Percentiles rank a stretch among this genome's conserved stretches.
Conservation (phyloP, 2,888 invertebrate species). For the Zaprionus lineosus region DNA sequence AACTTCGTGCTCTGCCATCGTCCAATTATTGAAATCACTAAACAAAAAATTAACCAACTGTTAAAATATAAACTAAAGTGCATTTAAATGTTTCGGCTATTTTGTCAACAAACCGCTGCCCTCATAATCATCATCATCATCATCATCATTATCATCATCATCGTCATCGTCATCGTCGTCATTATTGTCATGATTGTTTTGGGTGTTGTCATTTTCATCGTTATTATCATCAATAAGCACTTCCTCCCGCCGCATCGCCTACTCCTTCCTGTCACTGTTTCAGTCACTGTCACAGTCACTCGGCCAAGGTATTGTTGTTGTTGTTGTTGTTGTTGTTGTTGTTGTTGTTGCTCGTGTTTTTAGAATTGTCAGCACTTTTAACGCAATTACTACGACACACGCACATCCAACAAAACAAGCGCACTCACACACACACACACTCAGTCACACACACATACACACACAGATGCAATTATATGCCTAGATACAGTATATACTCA, state of each 20-base stretch:
- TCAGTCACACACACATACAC: slow-evolving; percentile 10
- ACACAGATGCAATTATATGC: background rate
- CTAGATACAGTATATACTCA: slow-evolving; percentile 35
- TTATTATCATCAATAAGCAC: slow-evolving; percentile 7
- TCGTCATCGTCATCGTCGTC: slow-evolving; percentile 16
- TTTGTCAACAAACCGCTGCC: slow-evolving; percentile 73
- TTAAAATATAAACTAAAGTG: slow-evolving; percentile 81
- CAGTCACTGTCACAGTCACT: slow-evolving; percentile 26
- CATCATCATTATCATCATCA: slow-evolving; percentile 15
- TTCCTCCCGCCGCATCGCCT: slow-evolving; percentile 29
- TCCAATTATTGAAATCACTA: slow-evolving; percentile 78
- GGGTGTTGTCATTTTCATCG: slow-evolving; percentile 16
- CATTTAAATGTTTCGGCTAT: slow-evolving; percentile 75
- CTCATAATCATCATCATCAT: slow-evolving; percentile 50
- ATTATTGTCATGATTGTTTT: slow-evolving; percentile 11
- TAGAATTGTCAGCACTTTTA: slow-evolving; percentile 69
- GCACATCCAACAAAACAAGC: no score
- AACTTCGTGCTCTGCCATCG: slow-evolving; percentile 13
- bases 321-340: background rate
- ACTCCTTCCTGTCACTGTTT: slow-evolving; percentile 36
- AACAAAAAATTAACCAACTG: slow-evolving; percentile 80
- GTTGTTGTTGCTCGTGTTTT: slow-evolving; percentile 32
- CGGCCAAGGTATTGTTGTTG: background rate
- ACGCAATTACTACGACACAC: slow-evolving; percentile 63
- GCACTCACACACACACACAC: slow-evolving; percentile 19